Evolutionary conservation across 2,797 vertebrate genomes (phyloP).

Genomic region (Acomys russatus): DNA sequence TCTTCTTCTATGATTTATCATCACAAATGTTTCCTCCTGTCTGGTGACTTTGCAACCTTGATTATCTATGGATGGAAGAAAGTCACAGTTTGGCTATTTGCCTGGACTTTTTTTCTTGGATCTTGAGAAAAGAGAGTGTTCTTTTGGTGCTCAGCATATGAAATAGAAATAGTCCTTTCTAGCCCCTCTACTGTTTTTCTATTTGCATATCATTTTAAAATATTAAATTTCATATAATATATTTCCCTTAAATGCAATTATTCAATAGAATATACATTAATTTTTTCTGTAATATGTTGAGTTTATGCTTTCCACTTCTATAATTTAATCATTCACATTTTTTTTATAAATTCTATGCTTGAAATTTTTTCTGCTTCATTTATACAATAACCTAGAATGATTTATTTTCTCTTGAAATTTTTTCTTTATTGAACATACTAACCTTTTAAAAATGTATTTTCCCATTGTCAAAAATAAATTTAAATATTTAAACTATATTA

Average conservation of each 20-base stretch:
- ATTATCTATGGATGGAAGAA: neutral
- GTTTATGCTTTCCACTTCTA: neutral
- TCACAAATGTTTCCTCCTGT: neutral
- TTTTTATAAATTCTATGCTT: neutral
- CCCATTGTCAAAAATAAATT: neutral
- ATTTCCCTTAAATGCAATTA: neutral
- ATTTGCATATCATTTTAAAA: neutral
- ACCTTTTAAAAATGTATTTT: slow-evolving; percentile 1
- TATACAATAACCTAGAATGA: neutral
- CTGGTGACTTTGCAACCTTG: neutral
- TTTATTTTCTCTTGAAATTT: neutral
- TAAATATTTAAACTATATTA: neutral
- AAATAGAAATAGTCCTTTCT: neutral
- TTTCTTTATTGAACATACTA: neutral
- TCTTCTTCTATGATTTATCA: neutral
- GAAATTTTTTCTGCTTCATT: neutral
- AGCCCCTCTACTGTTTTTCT: neutral
- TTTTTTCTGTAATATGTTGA: neutral
- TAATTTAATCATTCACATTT: neutral
- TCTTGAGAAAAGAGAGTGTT: neutral
- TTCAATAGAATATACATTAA: neutral
- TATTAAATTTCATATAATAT: neutral
- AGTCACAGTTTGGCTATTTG: neutral
- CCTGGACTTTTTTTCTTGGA: neutral
- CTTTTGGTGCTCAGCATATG: neutral